These are phyloP conservation scores for Drosophila insularis DNA, from an alignment of 1,140 invertebrate genomes.

Conservation along the genomic window DNA sequence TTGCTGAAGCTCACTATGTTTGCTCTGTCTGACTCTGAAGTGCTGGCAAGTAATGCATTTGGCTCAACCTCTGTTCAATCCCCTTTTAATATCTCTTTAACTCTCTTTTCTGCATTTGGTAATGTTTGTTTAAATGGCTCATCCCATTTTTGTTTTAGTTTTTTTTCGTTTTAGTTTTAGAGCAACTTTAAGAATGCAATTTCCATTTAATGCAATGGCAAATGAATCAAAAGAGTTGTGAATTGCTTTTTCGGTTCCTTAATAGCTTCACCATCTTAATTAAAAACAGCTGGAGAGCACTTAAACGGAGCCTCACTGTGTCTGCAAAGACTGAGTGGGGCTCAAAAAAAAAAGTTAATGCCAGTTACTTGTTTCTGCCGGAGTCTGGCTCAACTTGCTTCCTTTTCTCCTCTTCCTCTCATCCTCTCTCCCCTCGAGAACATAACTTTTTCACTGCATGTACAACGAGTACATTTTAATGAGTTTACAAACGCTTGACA, in stretches of 20 bases:
- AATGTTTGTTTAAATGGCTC: constrained; percentile 76
- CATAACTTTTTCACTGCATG: constrained; percentile 64
- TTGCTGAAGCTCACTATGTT: constrained; percentile 42
- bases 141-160: constrained; percentile 64
- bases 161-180: not conserved
- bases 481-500: constrained; percentile 80
- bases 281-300: constrained; percentile 42
- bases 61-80: constrained; percentile 27
- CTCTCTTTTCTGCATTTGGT: constrained; percentile 10
- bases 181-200: constrained; percentile 60
- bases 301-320: constrained; percentile 11
- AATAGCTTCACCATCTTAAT: constrained; percentile 35
- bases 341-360: constrained; percentile 29
- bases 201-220: constrained; percentile 25
- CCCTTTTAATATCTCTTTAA: constrained; percentile 17
- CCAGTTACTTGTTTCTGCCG: constrained; percentile 20
- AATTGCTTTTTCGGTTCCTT: constrained; percentile 42
- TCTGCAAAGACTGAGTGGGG: constrained; percentile 11
- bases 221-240: constrained; percentile 56
- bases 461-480: constrained; percentile 68
- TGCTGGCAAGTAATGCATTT: constrained; percentile 58
- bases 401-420: not conserved
- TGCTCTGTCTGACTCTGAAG: constrained; percentile 66
- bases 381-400: constrained; percentile 10
- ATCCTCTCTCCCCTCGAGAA: constrained; percentile 12